A percentile compares a stretch with the other conserved stretches of the same genome.
phyloP scores from a whole-genome alignment of 2,888 invertebrate species.

The Selenia dentaria region DNA sequence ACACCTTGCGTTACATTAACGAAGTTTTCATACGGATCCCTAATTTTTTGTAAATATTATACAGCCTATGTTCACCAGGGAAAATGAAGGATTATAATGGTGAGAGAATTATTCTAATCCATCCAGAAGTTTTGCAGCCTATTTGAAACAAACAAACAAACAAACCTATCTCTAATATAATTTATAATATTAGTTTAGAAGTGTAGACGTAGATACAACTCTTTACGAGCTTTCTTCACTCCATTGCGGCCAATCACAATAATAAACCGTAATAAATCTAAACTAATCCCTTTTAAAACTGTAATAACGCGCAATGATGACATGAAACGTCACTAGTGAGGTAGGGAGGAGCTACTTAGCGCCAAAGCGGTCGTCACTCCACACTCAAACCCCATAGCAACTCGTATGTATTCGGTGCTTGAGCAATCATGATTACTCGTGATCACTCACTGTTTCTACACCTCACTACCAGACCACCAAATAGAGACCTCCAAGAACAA shows the following conservation, averaged over 20 bases:
- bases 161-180: too few species aligned
- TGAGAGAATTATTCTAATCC: too few species aligned
- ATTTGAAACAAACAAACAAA: too few species aligned
- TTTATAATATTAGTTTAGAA: too few species aligned
- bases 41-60: too few species aligned
- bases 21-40: too few species aligned
- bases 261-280: slow-evolving; percentile 46
- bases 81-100: too few species aligned
- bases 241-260: slow-evolving; percentile 44
- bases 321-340: slow-evolving; percentile 34
- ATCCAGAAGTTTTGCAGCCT: too few species aligned
- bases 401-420: background rate
- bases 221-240: slow-evolving; percentile 48
- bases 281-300: slow-evolving; percentile 42
- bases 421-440: slow-evolving; percentile 51
- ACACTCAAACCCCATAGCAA: slow-evolving; percentile 1
- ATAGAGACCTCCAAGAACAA: slow-evolving; percentile 36
- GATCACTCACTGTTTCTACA: slow-evolving; percentile 61
- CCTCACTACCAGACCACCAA: slow-evolving; percentile 41
- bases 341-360: background rate
- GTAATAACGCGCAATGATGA: slow-evolving; percentile 45
- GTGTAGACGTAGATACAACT: too few species aligned
- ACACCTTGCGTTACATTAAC: too few species aligned
- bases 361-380: slow-evolving; percentile 32
- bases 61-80: too few species aligned